Evolutionary conservation across 2,113 vertebrate species (phyloP), one percentile per base, ranked within the genome.

Genomic region (Nycticebus coucang): DNA sequence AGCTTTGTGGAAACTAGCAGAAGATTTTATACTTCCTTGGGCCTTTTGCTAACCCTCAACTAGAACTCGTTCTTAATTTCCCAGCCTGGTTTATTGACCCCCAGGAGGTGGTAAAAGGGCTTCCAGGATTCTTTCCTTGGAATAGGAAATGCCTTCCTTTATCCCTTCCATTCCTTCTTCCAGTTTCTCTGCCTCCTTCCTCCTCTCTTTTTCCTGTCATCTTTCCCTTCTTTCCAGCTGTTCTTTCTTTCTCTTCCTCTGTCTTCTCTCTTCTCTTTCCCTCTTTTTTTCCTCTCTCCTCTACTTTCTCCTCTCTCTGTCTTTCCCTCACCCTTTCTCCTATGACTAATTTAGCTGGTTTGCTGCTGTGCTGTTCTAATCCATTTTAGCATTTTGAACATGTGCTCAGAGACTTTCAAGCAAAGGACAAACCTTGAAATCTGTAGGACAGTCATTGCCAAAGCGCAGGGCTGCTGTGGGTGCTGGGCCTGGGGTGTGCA

Each of bases 1-100:
- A 84, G 41, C 64, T 79, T 79, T 66, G 60, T 92, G 89, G 72
- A 74, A 96, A 21, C 57, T 71, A 57, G 71, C 80, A 90, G 57
- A 45, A 59, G 45, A 13, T 62, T 89, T 79, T 24, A 1, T 77
- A 68, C 81, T 93, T 93, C 96, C 66, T 78, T 33, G 0, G 86
- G 88, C 94, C 78, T 88, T 93, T 93, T 84, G 87, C 80, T 85
- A 83, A 89, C 57, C 69, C 62, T 93, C 96, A 77, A 30, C 30
- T 55, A 94, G 82, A 96, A 77, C 71, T 35, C 83, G 53, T 91
- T 91, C 94, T 92, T 93, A 57, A 90, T 95, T 96, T 95, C 62
- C 82, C 89, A 68, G 64, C 86, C 87, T 57, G 77, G 68, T 72
- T 95, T 83, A 80, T 37, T 92, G 89, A 77, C 95, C 93, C 88